Evolutionary conservation across 1,140 invertebrate genomes (phyloP), one percentile per base, ranked within the genome.

Genomic region (Pseudomyrmex sp.): DNA sequence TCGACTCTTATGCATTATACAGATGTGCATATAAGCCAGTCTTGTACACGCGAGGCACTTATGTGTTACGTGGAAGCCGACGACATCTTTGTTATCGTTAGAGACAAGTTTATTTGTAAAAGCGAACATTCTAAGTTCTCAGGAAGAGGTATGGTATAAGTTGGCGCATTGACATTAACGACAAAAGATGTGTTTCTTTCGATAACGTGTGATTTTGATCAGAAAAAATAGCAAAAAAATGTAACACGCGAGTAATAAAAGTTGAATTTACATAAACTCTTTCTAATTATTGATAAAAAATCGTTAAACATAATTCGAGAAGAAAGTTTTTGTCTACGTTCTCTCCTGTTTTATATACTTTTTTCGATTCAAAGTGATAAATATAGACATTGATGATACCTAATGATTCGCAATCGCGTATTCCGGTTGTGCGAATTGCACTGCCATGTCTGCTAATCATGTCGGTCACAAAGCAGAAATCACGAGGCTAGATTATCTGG

Each of bases 1-100:
- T 70, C 52, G 35, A 54, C 52, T 58, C 35, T 79, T 79, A 70
- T 69, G 76, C 50, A 69, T 79, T 69, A 79, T 69, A 56, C 50
- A 68, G 75, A 46, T 56, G 65, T 56, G 52, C 75, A 58, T 35
- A 35, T 56, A 69, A 69, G 63, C 26, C 35, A 46, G 26, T 46
- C n/a, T 35, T 15, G 46, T 76, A n/a, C 74, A 76, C 74, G 61
- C 48, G 74, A 76, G 2, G 54, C 3, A 76, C 46, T 76, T n/a
- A 54, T 76, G 5, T 35, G 35, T 35, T 35, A 65, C n/a, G 8
- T 66, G 46, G 15, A 48, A 75, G 61, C 46, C 15, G 74, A 52
- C 20, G 44, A 75, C 61, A 76, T 59, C 46, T 76, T 66, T 66
- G 62, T 76, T 66, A 35, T 61, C 46, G 46, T 18, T 4, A 13